Evolutionary conservation across 2,888 invertebrate species (phyloP), one percentile per base, ranked within the genome.

Genomic region (Rhaphigaster nebulosa): DNA sequence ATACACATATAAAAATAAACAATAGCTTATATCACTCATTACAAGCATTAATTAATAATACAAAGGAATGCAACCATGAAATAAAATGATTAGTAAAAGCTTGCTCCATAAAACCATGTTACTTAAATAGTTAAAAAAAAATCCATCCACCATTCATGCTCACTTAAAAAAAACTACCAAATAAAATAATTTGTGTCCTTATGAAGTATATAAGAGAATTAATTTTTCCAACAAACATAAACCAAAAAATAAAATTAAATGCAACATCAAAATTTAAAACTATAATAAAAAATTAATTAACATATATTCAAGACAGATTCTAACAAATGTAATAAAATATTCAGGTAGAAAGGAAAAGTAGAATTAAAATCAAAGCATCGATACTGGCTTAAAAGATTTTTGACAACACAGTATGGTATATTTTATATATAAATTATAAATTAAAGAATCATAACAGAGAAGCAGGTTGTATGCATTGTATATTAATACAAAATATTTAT

Each of bases 31-130:
- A 38, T 18, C 70, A 70, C 34, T 70, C 70, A 20, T 34, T 70
- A 38, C 34, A 70, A 70, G 34, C 70, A 70, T 34, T 34, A 34
- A 18, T 70, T 20, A 34, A 34, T 34, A 34, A 70, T 70, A 20
- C 5, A 15, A 34, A 70, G 34, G 34, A 70, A 70, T 34, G 45
- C 84, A 45, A 84, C 26, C 84, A 45, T 38, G 34, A 76, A 76
- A 76, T 80, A 80, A 23, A 80, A 41, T 80, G 41, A 84, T 84
- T 84, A 84, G 84, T 84, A 84, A 41, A 84, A 84, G 84, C 84
- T 80, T 5, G 10, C 1, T 84, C 26, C 45, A 45, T 84, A 84
- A 84, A 45, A 84, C 3, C 41, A 84, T 45, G 26, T 84, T 84
- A 84, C 41, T 34, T 41, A 45, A 45, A n/a, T 84, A 84, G 10